Percentiles rank a stretch among this genome's conserved stretches.
phyloP scores from a whole-genome alignment of 2,888 invertebrate species.

The Aleiodes leptofemur region DNA sequence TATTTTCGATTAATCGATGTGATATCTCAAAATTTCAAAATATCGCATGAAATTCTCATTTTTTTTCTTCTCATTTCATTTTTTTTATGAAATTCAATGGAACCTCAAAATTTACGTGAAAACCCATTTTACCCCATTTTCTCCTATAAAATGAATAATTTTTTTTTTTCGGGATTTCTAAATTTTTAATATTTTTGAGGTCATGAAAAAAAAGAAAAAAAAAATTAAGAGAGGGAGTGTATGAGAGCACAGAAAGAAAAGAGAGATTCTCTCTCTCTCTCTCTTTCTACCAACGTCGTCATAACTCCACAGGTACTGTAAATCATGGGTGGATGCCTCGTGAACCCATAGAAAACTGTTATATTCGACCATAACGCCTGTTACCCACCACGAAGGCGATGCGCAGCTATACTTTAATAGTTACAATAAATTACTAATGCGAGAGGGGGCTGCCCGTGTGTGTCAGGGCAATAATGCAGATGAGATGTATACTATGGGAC shows the following conservation, averaged over 20 bases:
- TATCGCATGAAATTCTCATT: too few species aligned
- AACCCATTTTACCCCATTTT: too few species aligned
- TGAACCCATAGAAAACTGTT: constrained; percentile 72
- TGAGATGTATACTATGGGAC: constrained; percentile 56
- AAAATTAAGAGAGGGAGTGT: constrained; percentile 24
- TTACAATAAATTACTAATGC: constrained; percentile 71
- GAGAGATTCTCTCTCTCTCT: constrained; percentile 9
- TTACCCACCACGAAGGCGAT: constrained; percentile 69
- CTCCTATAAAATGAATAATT: too few species aligned
- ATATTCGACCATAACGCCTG: constrained; percentile 71
- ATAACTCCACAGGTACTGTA: constrained; percentile 72
- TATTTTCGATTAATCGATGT: too few species aligned
- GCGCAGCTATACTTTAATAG: constrained; percentile 71
- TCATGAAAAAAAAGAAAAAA: constrained; percentile 23
- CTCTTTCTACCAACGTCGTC: constrained; percentile 59
- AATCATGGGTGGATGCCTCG: constrained; percentile 71
- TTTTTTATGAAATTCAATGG: too few species aligned
- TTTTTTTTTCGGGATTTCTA: too few species aligned
- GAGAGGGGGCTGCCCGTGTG: constrained; percentile 65
- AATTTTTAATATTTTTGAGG: constrained; percentile 39
- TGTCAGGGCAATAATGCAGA: constrained; percentile 59
- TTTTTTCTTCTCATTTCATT: too few species aligned
- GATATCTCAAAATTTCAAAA: too few species aligned
- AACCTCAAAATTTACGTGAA: too few species aligned
- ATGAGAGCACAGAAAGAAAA: constrained; percentile 23